Conservation (phyloP, 2,113 vertebrate species). For the Hydrolagus affinis region DNA sequence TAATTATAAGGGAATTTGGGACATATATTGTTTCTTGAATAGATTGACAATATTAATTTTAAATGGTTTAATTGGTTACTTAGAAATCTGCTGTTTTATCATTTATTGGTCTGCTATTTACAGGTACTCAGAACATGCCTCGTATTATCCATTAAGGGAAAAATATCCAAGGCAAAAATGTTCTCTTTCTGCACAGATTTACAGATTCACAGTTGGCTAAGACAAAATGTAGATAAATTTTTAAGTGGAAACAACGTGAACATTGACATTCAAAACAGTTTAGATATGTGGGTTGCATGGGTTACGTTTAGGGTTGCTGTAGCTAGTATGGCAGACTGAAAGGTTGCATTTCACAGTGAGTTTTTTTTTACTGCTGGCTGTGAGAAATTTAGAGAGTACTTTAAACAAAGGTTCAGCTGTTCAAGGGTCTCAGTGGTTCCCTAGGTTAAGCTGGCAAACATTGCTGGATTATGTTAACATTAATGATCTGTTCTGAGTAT, state of each 20-base stretch:
- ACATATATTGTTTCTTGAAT: neutral
- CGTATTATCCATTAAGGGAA: neutral
- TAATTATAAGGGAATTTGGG: neutral
- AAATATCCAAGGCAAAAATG: neutral
- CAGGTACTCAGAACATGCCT: neutral
- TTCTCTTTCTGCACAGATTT: neutral
- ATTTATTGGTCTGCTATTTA: neutral
- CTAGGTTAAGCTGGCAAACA: conserved; percentile 57
- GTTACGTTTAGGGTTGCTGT: neutral
- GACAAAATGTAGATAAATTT: conserved; percentile 47
- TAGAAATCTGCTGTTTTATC: neutral
- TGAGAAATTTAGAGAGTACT: conserved; percentile 48
- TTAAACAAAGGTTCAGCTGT: conserved; percentile 69
- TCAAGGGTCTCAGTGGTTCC: conserved; percentile 64
- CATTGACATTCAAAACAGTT: neutral
- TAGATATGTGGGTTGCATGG: neutral
- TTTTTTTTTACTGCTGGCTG: conserved; percentile 51
- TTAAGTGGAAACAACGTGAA: neutral
- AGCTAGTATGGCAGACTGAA: conserved; percentile 36
- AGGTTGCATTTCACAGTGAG: conserved; percentile 44
- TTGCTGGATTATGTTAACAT: neutral
- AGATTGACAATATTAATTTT: neutral
- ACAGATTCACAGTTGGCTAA: neutral
- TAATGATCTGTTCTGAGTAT: neutral
- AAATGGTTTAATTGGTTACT: neutral